Evolutionary conservation across 2,888 invertebrate genomes (phyloP).

Genomic region (Drosophila nigricruria): DNA sequence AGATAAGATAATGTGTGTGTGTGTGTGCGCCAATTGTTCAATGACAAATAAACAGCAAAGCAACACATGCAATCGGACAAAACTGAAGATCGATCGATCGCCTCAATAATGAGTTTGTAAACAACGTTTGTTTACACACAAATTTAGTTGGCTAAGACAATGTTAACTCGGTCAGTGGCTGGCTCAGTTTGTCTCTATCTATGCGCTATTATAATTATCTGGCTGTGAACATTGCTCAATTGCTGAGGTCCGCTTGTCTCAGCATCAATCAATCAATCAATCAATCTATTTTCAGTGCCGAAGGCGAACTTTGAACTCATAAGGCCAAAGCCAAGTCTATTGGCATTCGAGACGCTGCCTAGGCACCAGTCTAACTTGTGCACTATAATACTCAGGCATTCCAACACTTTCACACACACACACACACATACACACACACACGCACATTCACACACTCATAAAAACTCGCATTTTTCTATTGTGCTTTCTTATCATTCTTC

Average conservation of each 20-base stretch:
- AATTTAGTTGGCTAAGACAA: background rate
- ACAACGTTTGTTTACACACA: background rate
- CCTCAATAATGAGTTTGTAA: background rate
- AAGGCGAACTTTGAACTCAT: background rate
- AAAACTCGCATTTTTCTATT: conserved; percentile 10
- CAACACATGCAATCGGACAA: background rate
- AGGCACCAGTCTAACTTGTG: conserved; percentile 3
- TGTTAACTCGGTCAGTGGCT: background rate
- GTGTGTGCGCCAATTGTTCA: background rate
- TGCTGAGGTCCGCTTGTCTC: background rate
- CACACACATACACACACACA: conserved; percentile 1
- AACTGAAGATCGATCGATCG: background rate
- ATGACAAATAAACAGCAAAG: background rate
- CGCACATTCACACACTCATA: background rate
- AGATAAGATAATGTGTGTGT: background rate
- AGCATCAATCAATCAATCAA: conserved; percentile 9
- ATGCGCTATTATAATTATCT: background rate
- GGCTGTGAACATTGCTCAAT: background rate
- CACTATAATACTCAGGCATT: background rate
- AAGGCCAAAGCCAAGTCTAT: background rate
- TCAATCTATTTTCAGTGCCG: background rate
- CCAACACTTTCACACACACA: conserved; percentile 9
- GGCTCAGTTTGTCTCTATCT: conserved; percentile 1
- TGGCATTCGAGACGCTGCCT: conserved; percentile 10
- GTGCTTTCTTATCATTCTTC: conserved; percentile 19